A percentile compares a stretch with the other conserved stretches of the same genome.
Conservation (phyloP, 2,113 vertebrate species). For the Silurus asotus region DNA sequence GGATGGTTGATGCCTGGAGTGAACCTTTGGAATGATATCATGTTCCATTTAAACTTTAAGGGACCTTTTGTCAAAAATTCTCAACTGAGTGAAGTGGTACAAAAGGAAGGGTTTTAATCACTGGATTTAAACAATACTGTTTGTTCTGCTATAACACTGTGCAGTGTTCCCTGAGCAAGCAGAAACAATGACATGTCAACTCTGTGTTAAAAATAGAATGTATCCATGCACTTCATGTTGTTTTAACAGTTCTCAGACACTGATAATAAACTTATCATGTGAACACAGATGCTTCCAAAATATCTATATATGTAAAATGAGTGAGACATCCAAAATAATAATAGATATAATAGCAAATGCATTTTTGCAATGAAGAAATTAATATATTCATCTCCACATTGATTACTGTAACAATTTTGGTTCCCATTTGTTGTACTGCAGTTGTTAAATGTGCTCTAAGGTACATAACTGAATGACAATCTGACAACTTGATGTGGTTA, state of each 20-base stretch:
- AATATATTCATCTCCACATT: not conserved
- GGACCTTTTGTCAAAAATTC: not conserved
- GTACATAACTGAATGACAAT: not conserved
- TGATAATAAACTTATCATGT: constrained; percentile 5
- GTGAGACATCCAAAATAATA: not conserved
- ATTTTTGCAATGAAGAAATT: not conserved
- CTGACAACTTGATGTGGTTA: not conserved
- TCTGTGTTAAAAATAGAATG: not conserved
- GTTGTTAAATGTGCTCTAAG: not conserved
- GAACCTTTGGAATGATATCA: constrained; percentile 2
- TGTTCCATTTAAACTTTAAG: constrained; percentile 17
- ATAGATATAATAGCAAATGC: not conserved
- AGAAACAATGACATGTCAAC: not conserved
- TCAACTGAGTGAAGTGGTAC: not conserved
- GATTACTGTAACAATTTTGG: not conserved
- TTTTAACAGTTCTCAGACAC: not conserved
- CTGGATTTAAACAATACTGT: too few species aligned
- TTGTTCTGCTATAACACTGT: not conserved
- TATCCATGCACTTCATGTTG: not conserved
- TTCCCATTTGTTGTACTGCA: not conserved
- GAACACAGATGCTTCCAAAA: not conserved
- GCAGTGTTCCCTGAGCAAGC: not conserved
- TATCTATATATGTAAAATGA: not conserved
- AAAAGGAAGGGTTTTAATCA: not conserved
- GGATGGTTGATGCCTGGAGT: not conserved